Percentiles rank a stretch among this genome's conserved stretches.
phyloP scores from a whole-genome alignment of 2,888 invertebrate species.

The Barypeithes pellucidus region DNA sequence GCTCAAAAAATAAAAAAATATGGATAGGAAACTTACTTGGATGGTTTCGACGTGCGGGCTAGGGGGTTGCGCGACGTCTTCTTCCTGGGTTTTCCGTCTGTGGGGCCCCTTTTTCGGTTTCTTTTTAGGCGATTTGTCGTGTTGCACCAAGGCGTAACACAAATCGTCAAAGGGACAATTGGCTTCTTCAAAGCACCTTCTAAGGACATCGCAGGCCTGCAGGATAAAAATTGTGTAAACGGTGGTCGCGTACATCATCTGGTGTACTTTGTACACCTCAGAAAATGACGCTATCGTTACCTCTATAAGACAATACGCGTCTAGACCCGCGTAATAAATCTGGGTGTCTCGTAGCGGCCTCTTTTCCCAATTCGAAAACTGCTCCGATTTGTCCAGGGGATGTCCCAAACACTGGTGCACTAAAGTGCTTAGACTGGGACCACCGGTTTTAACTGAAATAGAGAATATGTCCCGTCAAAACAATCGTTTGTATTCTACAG shows the following conservation, averaged over 20 bases:
- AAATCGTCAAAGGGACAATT: conserved; percentile 78
- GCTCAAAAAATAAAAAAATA: not conserved
- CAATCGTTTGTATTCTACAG: too few relatives aligned
- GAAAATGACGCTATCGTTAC: conserved; percentile 26
- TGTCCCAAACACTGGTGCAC: conserved; percentile 84
- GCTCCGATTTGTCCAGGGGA: conserved; percentile 89
- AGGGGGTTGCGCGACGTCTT: conserved; percentile 60
- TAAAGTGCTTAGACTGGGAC: conserved; percentile 82
- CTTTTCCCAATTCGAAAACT: conserved; percentile 93
- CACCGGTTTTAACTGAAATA: conserved; percentile 69
- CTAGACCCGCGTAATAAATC: conserved; percentile 88
- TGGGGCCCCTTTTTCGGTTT: conserved; percentile 65
- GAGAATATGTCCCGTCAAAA: too few relatives aligned
- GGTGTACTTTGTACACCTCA: too few relatives aligned
- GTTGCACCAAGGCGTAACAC: conserved; percentile 75
- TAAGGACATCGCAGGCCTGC: conserved; percentile 79
- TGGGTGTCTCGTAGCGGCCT: conserved; percentile 86
- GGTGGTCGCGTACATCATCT: too few relatives aligned
- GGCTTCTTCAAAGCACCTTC: conserved; percentile 70
- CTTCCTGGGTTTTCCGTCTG: conserved; percentile 35
- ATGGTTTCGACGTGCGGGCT: conserved; percentile 59
- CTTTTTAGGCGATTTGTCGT: conserved; percentile 70
- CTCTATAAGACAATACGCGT: conserved; percentile 90
- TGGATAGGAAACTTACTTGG: conserved; percentile 37
- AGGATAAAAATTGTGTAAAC: not conserved